Percentiles rank a stretch among this genome's conserved stretches.
Evolutionary conservation across 2,113 vertebrate genomes (phyloP).

Genomic region (Camelus bactrianus): DNA sequence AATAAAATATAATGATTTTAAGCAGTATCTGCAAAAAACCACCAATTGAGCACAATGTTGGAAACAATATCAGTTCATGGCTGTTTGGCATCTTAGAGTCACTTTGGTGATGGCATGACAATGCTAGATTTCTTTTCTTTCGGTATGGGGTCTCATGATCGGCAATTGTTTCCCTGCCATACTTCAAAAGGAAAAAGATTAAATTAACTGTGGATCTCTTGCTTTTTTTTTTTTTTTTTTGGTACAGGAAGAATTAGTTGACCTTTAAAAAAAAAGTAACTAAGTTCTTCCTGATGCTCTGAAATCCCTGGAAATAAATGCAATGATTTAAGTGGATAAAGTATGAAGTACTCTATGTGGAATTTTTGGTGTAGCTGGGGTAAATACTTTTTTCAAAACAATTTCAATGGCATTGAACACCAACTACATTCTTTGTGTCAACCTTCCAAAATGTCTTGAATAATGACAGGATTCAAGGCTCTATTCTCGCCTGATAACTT

Average conservation of each 20-base stretch:
- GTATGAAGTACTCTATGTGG: neutral
- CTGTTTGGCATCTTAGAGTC: neutral
- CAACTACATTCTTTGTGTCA: neutral
- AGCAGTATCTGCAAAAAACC: neutral
- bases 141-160: neutral
- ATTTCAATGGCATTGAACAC: neutral
- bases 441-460: neutral
- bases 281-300: neutral
- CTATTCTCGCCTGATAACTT: neutral
- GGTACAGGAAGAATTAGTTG: neutral
- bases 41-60: neutral
- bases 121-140: neutral
- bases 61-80: neutral
- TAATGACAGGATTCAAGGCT: conserved; percentile 1
- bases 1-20: neutral
- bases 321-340: conserved; percentile 12
- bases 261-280: neutral
- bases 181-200: neutral
- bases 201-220: neutral
- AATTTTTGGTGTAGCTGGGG: neutral
- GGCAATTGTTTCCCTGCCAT: neutral
- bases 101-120: neutral
- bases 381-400: neutral
- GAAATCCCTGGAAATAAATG: conserved; percentile 9
- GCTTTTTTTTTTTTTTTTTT: neutral